phyloP scores from a whole-genome alignment of 2,888 invertebrate species.

The Seira sanloemensis region DNA sequence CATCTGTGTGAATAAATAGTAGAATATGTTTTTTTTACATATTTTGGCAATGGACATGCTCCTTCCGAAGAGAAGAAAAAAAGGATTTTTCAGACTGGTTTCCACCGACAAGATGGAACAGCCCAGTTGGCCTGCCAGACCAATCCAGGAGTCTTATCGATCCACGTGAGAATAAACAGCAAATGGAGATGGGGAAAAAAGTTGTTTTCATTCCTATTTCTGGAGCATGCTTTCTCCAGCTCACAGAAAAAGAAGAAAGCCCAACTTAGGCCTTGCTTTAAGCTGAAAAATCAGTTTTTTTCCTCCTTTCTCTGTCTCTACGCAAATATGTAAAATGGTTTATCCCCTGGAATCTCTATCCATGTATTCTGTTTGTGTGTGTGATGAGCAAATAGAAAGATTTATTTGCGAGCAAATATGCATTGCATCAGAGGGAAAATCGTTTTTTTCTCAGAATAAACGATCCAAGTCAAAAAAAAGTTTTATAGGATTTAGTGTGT shows the following conservation, averaged over 20 bases:
- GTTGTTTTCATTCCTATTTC: no score
- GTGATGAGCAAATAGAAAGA: no score
- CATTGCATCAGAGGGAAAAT: no score
- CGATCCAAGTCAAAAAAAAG: no score
- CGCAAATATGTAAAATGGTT: no score
- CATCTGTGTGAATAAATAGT: background rate
- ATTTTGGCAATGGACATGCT: constrained; percentile 12
- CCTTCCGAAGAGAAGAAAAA: background rate
- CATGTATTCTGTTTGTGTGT: no score
- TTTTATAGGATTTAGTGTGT: no score
- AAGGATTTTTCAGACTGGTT: constrained; percentile 38
- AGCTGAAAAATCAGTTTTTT: no score
- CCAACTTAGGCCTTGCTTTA: background rate
- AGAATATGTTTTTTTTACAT: background rate
- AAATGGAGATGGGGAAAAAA: background rate
- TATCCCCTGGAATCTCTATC: no score
- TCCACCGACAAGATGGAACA: constrained; percentile 11
- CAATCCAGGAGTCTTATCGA: constrained; percentile 52
- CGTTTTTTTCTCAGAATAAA: no score
- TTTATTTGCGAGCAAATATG: no score
- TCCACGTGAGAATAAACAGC: constrained; percentile 16
- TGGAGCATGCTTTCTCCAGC: background rate
- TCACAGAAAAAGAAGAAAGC: background rate
- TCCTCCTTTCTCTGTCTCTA: no score
- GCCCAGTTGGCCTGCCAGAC: constrained; percentile 31